Evolutionary conservation across 2,797 vertebrate genomes (phyloP), one percentile per base, ranked within the genome.

Genomic region (Crax fasciolata): DNA sequence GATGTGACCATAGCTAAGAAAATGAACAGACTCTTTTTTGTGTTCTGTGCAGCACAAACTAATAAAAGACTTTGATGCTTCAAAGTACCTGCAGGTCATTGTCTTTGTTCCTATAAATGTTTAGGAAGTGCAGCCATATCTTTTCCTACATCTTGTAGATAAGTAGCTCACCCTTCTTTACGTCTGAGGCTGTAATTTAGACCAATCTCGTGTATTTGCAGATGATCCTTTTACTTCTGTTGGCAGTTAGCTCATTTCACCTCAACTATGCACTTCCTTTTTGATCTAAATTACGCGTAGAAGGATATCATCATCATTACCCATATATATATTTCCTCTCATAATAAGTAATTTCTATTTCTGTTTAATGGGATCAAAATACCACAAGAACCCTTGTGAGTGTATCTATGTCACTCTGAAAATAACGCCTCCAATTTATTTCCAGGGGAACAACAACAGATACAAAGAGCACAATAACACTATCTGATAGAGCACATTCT

Each of bases 141-240:
- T 83, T 74, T 44, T 30, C 7, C 12, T 28, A 43, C 30, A 57
- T 38, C 62, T 72, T 28, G 11, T 4, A 57, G 27, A 44, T 38
- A 38, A 92, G 35, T 44, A 84, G 24, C 24, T 9, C n/a, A 62
- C 35, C 46, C 3, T 76, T 10, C 30, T 67, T 55, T 32, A 7
- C 4, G 15, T 38, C 43, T 77, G 28, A 66, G 43, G 13, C 13
- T 67, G 49, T 20, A 62, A 30, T 21, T 74, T 30, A 32, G n/a
- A 43, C 62, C 52, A 66, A 17, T 28, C 41, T 44, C 17, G 16
- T 28, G 48, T 0, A 0, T 46, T 59, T 59, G 16, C 14, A 35
- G 25, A 10, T 13, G 3, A 9, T 15, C 32, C 18, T 70, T 81
- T 24, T 83, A 21, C 77, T 74, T 84, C 61, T 74, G 28, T 5